Percentiles rank a stretch among this genome's conserved stretches.
These are phyloP conservation scores for Carettochelys insculpta DNA, from an alignment of 2,113 vertebrate genomes.

Conservation along the genomic window DNA sequence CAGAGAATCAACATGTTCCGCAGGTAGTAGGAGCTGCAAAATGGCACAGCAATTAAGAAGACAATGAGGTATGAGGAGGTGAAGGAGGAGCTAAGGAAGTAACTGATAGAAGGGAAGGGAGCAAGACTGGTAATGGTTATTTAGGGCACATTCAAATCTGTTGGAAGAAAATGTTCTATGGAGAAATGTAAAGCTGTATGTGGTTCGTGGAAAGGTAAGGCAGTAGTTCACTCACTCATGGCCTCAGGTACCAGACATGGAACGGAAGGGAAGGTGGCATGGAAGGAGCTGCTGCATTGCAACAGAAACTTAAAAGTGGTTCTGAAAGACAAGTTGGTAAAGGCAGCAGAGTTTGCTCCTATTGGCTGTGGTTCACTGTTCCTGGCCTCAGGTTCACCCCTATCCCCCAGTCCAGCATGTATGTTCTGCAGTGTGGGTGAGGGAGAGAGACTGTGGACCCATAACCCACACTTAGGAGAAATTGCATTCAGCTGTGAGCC, in stretches of 20 bases:
- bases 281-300: background rate
- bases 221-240: background rate
- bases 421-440: no score
- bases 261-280: background rate
- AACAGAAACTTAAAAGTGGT: background rate
- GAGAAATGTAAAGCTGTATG: background rate
- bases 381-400: no score
- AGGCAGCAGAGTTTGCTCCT: background rate
- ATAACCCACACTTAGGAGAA: background rate
- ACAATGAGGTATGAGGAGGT: background rate
- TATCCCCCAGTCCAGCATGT: no score
- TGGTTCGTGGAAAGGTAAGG: background rate
- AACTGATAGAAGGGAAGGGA: background rate
- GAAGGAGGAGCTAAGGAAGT: background rate
- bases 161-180: background rate
- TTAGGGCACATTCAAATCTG: background rate
- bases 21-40: background rate
- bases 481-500: background rate
- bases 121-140: background rate
- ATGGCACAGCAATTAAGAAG: background rate
- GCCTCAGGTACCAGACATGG: background rate
- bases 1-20: background rate
- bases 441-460: background rate
- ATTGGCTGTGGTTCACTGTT: no score
- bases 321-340: background rate